These are phyloP conservation scores for Orthonychiurus folsomi DNA, from an alignment of 2,888 invertebrate species.

Conservation along the genomic window DNA sequence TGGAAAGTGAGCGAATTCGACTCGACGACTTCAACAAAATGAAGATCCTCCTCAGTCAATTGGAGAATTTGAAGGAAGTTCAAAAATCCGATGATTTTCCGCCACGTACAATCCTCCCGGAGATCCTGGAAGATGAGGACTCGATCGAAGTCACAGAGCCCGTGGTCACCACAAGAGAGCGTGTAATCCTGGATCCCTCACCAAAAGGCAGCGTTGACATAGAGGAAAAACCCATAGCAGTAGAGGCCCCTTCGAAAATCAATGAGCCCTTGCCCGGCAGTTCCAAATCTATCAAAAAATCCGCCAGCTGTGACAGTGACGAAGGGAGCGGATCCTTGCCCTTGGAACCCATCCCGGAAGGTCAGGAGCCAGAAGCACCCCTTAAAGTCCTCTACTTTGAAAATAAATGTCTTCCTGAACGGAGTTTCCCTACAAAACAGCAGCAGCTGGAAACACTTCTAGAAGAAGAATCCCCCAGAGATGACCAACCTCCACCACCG, in stretches of 20 bases:
- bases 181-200: not conserved
- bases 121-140: not conserved
- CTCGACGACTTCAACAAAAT: not conserved
- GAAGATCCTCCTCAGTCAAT: not conserved
- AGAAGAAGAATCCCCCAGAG: conserved; percentile 12
- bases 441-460: conserved; percentile 5
- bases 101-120: not conserved
- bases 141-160: not conserved
- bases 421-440: not conserved
- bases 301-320: not conserved
- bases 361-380: not conserved
- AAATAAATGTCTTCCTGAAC: not conserved
- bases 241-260: not conserved
- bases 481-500: not conserved
- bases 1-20: not conserved
- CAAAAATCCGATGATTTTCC: not conserved
- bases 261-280: not conserved
- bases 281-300: not conserved
- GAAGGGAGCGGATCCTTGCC: not conserved
- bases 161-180: not conserved
- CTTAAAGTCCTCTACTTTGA: not conserved
- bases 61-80: not conserved
- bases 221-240: not conserved
- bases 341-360: not conserved
- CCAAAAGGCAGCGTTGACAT: not conserved